These are phyloP conservation scores for Cancer borealis DNA, from an alignment of 2,888 invertebrate species.

Conservation along the genomic window DNA sequence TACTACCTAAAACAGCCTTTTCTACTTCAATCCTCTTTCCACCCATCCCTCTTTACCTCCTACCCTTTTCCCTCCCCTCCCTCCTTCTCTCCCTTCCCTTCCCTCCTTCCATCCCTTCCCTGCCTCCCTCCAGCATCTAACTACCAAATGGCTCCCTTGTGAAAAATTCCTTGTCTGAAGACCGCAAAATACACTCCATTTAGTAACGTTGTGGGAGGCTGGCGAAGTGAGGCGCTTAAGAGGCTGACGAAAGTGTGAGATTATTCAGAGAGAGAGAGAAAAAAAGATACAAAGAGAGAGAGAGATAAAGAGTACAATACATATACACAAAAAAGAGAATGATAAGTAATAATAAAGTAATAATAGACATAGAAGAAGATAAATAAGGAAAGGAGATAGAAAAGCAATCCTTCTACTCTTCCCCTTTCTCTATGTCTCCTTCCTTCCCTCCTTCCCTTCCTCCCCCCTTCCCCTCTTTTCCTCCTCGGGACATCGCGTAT, in stretches of 20 bases:
- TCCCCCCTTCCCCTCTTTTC: background rate
- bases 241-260: conserved; percentile 15
- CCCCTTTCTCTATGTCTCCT: background rate
- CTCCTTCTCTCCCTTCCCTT: background rate
- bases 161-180: conserved; percentile 40
- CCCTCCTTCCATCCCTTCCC: background rate
- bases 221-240: background rate
- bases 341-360: background rate
- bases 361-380: background rate
- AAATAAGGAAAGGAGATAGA: background rate
- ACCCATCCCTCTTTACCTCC: background rate
- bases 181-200: conserved; percentile 54
- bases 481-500: conserved; percentile 58
- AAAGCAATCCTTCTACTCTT: background rate
- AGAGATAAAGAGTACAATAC: background rate
- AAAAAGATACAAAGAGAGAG: background rate
- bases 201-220: background rate
- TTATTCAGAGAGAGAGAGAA: conserved; percentile 41
- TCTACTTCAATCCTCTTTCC: background rate
- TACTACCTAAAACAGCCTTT: background rate
- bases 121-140: conserved; percentile 2
- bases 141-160: conserved; percentile 38
- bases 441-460: background rate
- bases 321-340: background rate
- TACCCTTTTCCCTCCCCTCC: background rate